Conservation (phyloP, 1,140 invertebrate genomes). For the Eurosta solidaginis region DNA sequence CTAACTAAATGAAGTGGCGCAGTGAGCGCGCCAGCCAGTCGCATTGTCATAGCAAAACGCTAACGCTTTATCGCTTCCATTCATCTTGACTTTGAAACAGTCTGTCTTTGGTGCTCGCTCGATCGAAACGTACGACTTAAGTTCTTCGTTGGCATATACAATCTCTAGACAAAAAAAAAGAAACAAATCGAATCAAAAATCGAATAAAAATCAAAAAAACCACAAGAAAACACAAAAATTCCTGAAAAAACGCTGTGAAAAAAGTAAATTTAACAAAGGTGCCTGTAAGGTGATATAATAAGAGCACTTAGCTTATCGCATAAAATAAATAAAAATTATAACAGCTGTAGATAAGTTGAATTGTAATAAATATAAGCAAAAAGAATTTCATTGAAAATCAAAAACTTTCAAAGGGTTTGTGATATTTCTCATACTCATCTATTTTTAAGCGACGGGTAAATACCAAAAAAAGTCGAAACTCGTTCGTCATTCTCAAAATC, state of each 20-base stretch:
- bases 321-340: too few relatives aligned
- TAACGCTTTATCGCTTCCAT: constrained; percentile 30
- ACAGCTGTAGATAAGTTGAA: too few relatives aligned
- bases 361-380: too few relatives aligned
- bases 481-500: too few relatives aligned
- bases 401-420: too few relatives aligned
- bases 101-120: constrained; percentile 61
- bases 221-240: not conserved
- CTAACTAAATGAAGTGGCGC: constrained; percentile 29
- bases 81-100: constrained; percentile 43
- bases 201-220: not conserved
- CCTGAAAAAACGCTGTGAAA: not conserved
- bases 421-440: too few relatives aligned
- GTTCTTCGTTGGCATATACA: constrained; percentile 9
- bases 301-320: not conserved
- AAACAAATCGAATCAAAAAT: not conserved
- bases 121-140: constrained; percentile 52
- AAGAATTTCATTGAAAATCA: too few relatives aligned
- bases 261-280: not conserved
- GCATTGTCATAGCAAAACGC: not conserved
- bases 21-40: not conserved
- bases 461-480: too few relatives aligned
- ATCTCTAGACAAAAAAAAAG: not conserved
- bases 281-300: not conserved
- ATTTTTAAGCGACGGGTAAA: too few relatives aligned